Evolutionary conservation across 2,888 invertebrate species (phyloP).

Genomic region (Lithophane socia): DNA sequence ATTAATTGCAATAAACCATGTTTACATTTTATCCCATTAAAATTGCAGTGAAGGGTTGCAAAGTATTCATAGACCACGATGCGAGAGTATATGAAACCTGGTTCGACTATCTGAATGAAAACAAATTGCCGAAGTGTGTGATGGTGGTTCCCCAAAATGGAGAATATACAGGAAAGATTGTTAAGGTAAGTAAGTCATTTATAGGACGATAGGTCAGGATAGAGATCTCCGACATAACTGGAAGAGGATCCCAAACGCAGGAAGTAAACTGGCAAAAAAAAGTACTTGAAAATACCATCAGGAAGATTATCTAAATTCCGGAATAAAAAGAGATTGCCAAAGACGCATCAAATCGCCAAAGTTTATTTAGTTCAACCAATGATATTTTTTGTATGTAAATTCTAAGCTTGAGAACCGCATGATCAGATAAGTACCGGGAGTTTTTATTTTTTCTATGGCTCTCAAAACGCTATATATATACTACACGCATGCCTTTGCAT

Average conservation of each 20-base stretch:
- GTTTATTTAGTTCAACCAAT: background rate
- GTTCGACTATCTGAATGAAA: slow-evolving; percentile 63
- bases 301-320: no score
- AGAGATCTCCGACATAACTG: background rate
- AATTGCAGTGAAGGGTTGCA: slow-evolving; percentile 67
- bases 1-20: background rate
- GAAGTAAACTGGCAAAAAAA: background rate
- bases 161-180: slow-evolving; percentile 63
- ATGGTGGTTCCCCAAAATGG: slow-evolving; percentile 71
- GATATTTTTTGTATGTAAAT: background rate
- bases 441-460: background rate
- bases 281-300: background rate
- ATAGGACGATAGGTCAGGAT: no score
- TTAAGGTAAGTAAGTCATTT: slow-evolving; percentile 13
- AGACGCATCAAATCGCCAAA: background rate
- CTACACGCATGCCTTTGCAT: background rate
- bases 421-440: background rate
- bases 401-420: background rate
- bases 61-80: slow-evolving; percentile 69
- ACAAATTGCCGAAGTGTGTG: slow-evolving; percentile 68
- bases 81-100: slow-evolving; percentile 70
- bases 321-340: background rate
- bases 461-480: background rate
- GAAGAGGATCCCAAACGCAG: background rate
- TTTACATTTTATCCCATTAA: background rate